Conservation (phyloP, 2,888 invertebrate species). For the Alviniconcha strummeri region DNA sequence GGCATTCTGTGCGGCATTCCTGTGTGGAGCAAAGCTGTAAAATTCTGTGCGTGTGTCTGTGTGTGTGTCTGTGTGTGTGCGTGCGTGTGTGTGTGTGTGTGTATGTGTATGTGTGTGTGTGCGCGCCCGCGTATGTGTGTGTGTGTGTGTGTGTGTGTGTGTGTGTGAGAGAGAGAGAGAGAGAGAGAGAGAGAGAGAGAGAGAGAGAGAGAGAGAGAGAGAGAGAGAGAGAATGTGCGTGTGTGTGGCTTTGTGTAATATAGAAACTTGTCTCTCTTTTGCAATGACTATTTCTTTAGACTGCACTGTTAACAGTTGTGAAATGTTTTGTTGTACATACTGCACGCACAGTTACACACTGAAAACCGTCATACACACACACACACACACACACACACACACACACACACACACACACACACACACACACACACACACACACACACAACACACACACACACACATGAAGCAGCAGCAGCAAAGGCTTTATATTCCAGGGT, state of each 20-base stretch:
- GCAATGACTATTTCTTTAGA: background rate
- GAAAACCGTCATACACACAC: too few species aligned
- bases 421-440: constrained; percentile 11
- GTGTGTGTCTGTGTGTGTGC: background rate
- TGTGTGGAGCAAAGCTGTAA: too few species aligned
- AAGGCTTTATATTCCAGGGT: too few species aligned
- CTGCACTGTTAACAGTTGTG: background rate
- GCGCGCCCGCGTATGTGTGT: background rate
- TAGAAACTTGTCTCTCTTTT: background rate
- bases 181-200: too few species aligned
- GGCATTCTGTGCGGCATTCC: too few species aligned
- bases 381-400: constrained; percentile 15
- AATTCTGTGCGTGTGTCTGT: too few species aligned
- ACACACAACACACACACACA: background rate
- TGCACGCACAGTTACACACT: too few species aligned
- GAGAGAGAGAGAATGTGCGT: too few species aligned
- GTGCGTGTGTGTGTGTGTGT: background rate
- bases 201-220: background rate
- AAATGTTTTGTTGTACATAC: background rate
- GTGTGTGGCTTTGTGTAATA: too few species aligned
- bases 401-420: constrained; percentile 15
- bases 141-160: background rate
- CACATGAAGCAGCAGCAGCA: background rate
- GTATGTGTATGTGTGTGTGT: background rate
- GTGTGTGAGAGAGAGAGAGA: background rate